These are phyloP conservation scores for Sclerurus mexicanus DNA, from an alignment of 2,113 vertebrate species.

Conservation along the genomic window DNA sequence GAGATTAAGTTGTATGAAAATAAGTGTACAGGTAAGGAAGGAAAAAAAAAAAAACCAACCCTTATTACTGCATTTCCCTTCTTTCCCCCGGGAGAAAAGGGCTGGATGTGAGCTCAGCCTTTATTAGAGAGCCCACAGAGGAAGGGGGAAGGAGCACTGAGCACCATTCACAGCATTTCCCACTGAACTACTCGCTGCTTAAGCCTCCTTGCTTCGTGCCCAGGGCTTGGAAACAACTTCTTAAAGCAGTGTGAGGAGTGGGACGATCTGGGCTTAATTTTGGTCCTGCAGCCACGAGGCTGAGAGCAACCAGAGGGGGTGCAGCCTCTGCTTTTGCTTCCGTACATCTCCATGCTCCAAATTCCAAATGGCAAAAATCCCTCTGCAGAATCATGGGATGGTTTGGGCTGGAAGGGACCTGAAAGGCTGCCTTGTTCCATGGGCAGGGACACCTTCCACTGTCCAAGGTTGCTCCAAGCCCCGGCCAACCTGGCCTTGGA, in stretches of 20 bases:
- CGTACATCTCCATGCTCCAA: accelerated
- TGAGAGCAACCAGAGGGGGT: accelerated
- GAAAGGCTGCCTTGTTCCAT: background rate
- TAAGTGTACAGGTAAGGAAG: constrained; percentile 19
- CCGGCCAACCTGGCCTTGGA: accelerated
- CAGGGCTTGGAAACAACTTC: background rate
- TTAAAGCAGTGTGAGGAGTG: background rate
- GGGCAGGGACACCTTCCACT: accelerated
- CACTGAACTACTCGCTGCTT: background rate
- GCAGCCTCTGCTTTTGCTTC: background rate
- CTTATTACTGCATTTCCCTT: background rate
- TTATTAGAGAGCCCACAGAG: background rate
- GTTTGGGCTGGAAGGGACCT: background rate
- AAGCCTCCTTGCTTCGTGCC: background rate
- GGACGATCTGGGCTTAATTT: background rate
- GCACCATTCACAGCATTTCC: background rate
- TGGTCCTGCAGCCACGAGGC: background rate
- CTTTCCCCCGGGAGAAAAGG: constrained; percentile 12
- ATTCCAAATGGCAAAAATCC: background rate
- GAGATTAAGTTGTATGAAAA: constrained; percentile 46
- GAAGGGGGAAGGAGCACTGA: background rate
- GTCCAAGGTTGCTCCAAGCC: accelerated
- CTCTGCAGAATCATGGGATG: background rate
- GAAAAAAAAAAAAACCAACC: background rate
- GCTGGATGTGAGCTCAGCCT: background rate